Evolutionary conservation across 2,113 vertebrate genomes (phyloP), one percentile per base, ranked within the genome.

Genomic region (Neogale vison): DNA sequence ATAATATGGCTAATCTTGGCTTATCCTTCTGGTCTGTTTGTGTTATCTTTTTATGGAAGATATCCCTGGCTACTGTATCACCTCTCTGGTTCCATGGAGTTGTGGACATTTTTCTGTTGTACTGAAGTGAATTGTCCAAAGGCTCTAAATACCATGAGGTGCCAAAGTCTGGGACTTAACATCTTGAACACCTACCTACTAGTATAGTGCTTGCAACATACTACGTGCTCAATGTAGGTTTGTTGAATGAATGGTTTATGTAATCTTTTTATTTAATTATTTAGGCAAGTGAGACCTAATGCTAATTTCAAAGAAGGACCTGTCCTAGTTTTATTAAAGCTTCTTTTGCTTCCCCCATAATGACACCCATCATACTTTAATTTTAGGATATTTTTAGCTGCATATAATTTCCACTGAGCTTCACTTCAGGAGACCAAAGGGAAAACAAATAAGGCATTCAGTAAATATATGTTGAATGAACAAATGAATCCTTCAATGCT

Each of bases 281-380:
- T 63, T 97, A 42, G 42, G 50, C 26, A 86, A 47, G 23, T 72
- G 34, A 72, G 29, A 84, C 1, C 57, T 82, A 63, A 47, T 93
- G 11, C 91, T 95, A 63, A 86, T 97, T 95, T 96, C 79, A 90
- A 87, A 93, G 36, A 92, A 95, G 20, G 13, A 36, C 15, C 29
- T 95, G 18, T 63, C 42, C 55, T 89, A 47, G 36, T 93, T 95
- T 94, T 65, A 24, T 80, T 59, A 86, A 92, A 80, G 6, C 50
- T 96, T 91, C 29, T 14, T 79, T 52, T 67, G 21, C 42, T 24
- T 47, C 8, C 42, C 26, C 4, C 42, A 74, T 74, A 86, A 83
- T 87, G 55, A 96, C 13, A 85, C 34, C 8, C 15, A 52, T 83
- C 34, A 84, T 80, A 87, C 7, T 87, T 93, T 84, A 96, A 34